Evolutionary conservation across 2,888 invertebrate species (phyloP).

Genomic region (Lasius fuliginosus): DNA sequence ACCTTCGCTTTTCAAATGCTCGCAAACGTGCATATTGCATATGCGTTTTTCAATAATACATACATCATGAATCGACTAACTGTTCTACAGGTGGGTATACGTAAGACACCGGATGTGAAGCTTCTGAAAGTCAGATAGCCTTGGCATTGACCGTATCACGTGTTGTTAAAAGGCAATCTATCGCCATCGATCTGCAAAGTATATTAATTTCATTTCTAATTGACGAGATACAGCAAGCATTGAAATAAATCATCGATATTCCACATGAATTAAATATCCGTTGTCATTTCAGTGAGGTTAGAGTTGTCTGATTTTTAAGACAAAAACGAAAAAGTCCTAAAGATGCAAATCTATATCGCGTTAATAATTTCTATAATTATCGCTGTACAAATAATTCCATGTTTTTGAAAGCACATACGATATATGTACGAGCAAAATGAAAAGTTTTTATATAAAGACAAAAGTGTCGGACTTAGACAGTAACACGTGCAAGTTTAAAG

Average conservation of each 20-base stretch:
- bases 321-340: neutral
- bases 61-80: constrained; percentile 49
- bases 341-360: neutral
- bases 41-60: constrained; percentile 50
- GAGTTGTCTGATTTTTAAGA: neutral
- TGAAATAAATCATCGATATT: neutral
- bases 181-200: constrained; percentile 1
- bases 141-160: constrained; percentile 43
- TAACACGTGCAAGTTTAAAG: neutral
- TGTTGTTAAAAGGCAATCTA: neutral
- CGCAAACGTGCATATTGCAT: neutral
- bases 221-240: neutral
- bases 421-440: neutral
- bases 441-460: constrained; percentile 15
- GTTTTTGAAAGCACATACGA: neutral
- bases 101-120: constrained; percentile 14
- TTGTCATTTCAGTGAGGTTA: neutral
- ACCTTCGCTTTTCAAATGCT: constrained; percentile 38
- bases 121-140: constrained; percentile 31
- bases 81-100: constrained; percentile 57
- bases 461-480: neutral
- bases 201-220: constrained; percentile 18
- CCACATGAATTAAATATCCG: neutral
- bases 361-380: constrained; percentile 7
- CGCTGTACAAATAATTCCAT: neutral